Percentiles rank a stretch among this genome's conserved stretches.
Conservation (phyloP, 2,113 vertebrate genomes). For the Gallinago paraguaiae region DNA sequence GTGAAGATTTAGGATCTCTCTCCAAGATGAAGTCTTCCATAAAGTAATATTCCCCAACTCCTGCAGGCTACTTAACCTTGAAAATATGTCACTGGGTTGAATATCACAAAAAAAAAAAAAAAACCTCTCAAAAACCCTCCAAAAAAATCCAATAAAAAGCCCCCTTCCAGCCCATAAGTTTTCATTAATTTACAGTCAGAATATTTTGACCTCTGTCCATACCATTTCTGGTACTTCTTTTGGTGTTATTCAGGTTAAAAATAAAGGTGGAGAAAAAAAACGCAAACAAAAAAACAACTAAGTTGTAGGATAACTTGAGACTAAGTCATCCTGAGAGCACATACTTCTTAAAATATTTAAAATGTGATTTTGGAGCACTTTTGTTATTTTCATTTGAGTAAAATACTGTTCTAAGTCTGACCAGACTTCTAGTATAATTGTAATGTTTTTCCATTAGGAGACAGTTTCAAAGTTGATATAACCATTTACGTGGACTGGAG, state of each 20-base stretch:
- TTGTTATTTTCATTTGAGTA: neutral
- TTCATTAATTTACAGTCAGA: neutral
- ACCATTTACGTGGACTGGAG: neutral
- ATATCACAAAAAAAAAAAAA: neutral
- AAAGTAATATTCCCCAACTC: neutral
- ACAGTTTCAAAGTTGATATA: neutral
- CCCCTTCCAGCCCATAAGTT: neutral
- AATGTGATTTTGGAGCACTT: neutral
- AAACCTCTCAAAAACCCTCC: too few relatives aligned
- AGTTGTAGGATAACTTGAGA: neutral
- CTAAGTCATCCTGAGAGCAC: neutral
- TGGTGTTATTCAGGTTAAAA: neutral
- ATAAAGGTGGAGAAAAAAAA: neutral
- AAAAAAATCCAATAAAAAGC: neutral
- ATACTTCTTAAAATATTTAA: neutral
- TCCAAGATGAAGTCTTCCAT: neutral
- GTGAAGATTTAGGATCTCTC: neutral
- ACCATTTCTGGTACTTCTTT: neutral
- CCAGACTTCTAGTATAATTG: neutral
- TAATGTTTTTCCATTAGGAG: neutral
- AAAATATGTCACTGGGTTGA: neutral
- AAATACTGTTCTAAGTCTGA: neutral
- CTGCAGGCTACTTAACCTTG: neutral
- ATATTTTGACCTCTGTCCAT: neutral
- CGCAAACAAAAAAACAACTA: neutral